Base-by-base conservation (phyloP, 53 echinoderm and acorn worm genomes). In the Patiria pectinifera region DNA sequence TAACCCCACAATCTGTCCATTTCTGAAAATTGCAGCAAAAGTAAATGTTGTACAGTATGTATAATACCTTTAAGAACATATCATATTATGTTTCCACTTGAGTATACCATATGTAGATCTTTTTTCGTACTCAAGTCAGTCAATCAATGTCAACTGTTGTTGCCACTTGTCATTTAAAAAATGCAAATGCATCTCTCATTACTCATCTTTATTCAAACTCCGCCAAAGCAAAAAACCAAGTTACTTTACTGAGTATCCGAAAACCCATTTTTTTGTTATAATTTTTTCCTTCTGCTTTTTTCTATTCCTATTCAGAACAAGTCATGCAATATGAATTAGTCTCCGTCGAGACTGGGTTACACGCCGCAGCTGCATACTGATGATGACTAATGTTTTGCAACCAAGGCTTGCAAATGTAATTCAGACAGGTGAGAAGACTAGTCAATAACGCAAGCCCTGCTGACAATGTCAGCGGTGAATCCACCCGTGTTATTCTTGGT, bases 341-440 rank as follows among this genome's bases (percentile, higher is more conserved):
- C 76, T 87, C 87, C 23, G n/a, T 44, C 25, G 78, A 59, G 78
- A 77, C 76, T 59, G 78, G 71, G 87, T 46, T 78, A 47, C 49
- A 15, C 49, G 47, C 59, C 18, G 87, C 87, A 87, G 74, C 86
- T 86, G 86, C 85, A 85, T 69, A 45, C 85, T 53, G 74, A 79
- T 11, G 79, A 79, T 79, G 79, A 79, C 79, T 79, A 79, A 79
- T 48, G 12, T 79, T 49, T 79, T 43, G 79, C 12, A 45, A 46
- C 46, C 43, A 15, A 19, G 63, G 63, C 6, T 45, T 4, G 35
- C 43, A n/a, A n/a, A n/a, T 46, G 43, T 11, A 43, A 19, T 86
- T 86, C 10, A 63, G 80, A 19, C 89, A 89, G 89, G 89, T 89
- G 89, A 89, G 89, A 89, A 63, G 81, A 80, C 80, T 69, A 80